Evolutionary conservation across 2,888 invertebrate genomes (phyloP).

Genomic region (Pristionchus exspectatus): DNA sequence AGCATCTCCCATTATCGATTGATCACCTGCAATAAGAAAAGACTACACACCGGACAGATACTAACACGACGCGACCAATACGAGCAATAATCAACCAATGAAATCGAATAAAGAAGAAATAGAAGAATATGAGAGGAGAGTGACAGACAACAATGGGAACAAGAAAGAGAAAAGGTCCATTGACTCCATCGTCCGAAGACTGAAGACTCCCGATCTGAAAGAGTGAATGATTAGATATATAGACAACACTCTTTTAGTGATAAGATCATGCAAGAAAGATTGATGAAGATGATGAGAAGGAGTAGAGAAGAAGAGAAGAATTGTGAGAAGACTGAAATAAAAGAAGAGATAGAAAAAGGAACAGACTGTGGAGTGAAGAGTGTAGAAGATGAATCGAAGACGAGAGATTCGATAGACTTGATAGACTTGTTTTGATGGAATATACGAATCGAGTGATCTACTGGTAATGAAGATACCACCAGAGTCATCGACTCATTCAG

Average conservation of each 20-base stretch:
- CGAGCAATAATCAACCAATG: neutral
- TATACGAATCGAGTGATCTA: constrained; percentile 24
- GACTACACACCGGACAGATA: neutral
- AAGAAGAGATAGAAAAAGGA: neutral
- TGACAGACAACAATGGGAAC: neutral
- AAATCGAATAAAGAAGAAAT: neutral
- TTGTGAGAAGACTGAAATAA: neutral
- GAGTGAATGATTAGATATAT: neutral
- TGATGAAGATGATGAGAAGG: neutral
- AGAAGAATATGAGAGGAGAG: neutral
- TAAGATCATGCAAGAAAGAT: neutral
- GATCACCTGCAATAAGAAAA: neutral
- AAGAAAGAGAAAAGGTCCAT: neutral
- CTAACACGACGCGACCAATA: constrained; percentile 39
- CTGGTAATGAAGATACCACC: constrained; percentile 17
- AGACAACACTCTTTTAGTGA: constrained; percentile 22
- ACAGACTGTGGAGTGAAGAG: neutral
- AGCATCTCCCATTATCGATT: constrained; percentile 62
- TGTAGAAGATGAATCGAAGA: constrained; percentile 21
- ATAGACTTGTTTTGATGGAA: neutral
- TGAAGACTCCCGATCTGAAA: neutral
- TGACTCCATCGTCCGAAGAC: neutral
- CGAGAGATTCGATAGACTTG: constrained; percentile 33
- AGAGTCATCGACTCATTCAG: constrained; percentile 51
- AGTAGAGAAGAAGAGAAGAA: neutral